Evolutionary conservation across 2,113 vertebrate species (phyloP).

Genomic region (Scolopax mira): DNA sequence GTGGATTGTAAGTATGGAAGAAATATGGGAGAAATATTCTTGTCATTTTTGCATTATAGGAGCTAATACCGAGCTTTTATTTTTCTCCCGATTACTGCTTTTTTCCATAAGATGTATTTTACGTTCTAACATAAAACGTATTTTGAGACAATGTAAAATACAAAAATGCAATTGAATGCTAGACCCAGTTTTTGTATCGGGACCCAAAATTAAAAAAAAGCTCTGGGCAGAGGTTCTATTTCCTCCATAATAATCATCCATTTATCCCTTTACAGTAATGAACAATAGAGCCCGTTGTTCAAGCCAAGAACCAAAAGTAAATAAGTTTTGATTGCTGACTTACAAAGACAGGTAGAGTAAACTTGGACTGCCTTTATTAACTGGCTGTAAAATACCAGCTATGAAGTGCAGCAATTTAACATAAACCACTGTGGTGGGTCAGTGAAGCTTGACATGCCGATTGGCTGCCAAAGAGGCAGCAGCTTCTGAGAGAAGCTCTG

Average conservation of each 20-base stretch:
- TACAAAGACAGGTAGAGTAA: neutral
- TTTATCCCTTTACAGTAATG: neutral
- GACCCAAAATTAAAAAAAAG: neutral
- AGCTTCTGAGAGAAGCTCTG: neutral
- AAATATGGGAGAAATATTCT: neutral
- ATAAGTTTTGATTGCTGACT: neutral
- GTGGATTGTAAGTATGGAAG: slow-evolving; percentile 80
- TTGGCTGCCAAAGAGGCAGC: neutral
- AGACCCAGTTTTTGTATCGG: neutral
- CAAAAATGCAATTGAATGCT: neutral
- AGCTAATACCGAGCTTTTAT: neutral
- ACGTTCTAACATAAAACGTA: neutral
- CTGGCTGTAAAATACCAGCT: neutral
- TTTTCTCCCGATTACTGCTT: neutral
- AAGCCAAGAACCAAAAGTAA: neutral
- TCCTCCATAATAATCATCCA: neutral
- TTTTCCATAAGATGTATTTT: neutral
- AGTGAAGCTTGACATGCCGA: neutral
- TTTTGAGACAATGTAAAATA: neutral
- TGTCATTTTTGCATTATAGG: neutral
- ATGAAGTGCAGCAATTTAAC: neutral
- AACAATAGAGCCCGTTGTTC: neutral
- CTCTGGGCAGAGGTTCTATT: neutral
- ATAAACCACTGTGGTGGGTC: neutral
- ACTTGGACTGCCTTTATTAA: neutral